Evolutionary conservation across 30 jellyfish, hydroid and myxozoan species (phyloP).

Genomic region (Sanderia malayensis): DNA sequence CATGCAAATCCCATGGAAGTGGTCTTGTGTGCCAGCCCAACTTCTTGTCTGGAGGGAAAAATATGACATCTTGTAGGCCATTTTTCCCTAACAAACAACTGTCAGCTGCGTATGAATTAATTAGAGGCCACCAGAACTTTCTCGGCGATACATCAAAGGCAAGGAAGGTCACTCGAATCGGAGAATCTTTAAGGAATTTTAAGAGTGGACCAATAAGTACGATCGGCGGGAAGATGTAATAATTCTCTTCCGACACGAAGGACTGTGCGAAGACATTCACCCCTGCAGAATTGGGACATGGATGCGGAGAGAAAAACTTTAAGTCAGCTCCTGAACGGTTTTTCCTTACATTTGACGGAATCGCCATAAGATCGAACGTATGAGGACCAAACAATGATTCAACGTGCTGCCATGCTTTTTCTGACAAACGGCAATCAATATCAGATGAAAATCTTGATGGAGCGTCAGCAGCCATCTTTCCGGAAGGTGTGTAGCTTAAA

Average conservation of each 20-base stretch:
- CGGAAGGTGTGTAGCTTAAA: not conserved
- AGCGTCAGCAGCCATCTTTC: not conserved
- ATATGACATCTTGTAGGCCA: not conserved
- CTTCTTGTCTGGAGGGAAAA: not conserved
- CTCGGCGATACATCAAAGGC: not conserved
- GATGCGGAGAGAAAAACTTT: not conserved
- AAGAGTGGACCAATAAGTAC: not conserved
- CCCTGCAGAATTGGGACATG: not conserved
- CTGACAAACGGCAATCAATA: not conserved
- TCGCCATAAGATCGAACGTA: not conserved
- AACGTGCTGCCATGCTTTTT: not conserved
- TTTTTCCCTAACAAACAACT: not conserved
- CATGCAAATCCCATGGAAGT: not conserved
- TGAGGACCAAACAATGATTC: not conserved
- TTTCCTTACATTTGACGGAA: not conserved
- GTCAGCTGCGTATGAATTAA: not conserved
- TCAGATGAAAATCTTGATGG: not conserved
- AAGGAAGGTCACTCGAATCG: not conserved
- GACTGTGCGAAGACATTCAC: conserved; percentile 1
- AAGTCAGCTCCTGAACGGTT: not conserved
- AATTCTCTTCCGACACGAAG: not conserved
- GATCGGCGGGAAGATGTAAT: not conserved
- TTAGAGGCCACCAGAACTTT: not conserved
- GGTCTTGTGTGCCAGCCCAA: not conserved
- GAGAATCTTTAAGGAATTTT: not conserved